Conservation (phyloP, 2,113 vertebrate genomes). For the Brachyhypopomus occidentalis region DNA sequence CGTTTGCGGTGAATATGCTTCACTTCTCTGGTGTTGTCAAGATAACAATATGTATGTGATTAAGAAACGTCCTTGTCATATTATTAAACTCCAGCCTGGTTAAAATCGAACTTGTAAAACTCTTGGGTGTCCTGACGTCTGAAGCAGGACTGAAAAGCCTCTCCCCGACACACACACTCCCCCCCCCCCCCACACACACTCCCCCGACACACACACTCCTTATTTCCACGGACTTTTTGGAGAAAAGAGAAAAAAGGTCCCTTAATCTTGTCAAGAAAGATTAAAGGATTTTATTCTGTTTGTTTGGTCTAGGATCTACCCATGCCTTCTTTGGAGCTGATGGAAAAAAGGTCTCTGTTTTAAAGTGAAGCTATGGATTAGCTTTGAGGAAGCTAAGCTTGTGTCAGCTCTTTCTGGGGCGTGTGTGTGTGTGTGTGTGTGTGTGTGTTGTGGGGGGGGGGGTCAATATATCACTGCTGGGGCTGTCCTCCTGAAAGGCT, state of each 20-base stretch:
- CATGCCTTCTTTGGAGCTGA: slow-evolving; percentile 21
- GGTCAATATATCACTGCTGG: slow-evolving; percentile 27
- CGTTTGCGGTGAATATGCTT: too few relatives aligned
- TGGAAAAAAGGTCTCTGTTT: slow-evolving; percentile 57
- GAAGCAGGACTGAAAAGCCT: slow-evolving; percentile 14
- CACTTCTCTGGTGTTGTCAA: too few relatives aligned
- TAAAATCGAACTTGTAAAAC: slow-evolving; percentile 26
- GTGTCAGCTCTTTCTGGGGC: slow-evolving; percentile 26
- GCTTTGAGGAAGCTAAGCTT: slow-evolving; percentile 38
- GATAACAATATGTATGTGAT: slow-evolving; percentile 9
- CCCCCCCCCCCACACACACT: too few relatives aligned
- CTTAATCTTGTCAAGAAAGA: slow-evolving; percentile 63
- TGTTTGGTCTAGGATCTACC: slow-evolving; percentile 42
- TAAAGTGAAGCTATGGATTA: slow-evolving; percentile 59
- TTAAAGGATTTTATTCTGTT: slow-evolving; percentile 48
- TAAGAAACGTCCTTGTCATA: background rate
- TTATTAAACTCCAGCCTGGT: background rate
- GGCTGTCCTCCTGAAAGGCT: slow-evolving; percentile 47
- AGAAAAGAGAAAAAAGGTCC: slow-evolving; percentile 59
- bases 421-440: too few relatives aligned
- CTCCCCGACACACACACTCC: too few relatives aligned
- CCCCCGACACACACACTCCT: slow-evolving; percentile 9
- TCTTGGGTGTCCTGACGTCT: slow-evolving; percentile 9
- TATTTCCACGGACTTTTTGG: slow-evolving; percentile 37
- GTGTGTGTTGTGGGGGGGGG: too few relatives aligned